Percentiles rank a stretch among this genome's conserved stretches.
phyloP scores from a whole-genome alignment of 2,113 vertebrate genomes.

The Glaucidium brasilianum region DNA sequence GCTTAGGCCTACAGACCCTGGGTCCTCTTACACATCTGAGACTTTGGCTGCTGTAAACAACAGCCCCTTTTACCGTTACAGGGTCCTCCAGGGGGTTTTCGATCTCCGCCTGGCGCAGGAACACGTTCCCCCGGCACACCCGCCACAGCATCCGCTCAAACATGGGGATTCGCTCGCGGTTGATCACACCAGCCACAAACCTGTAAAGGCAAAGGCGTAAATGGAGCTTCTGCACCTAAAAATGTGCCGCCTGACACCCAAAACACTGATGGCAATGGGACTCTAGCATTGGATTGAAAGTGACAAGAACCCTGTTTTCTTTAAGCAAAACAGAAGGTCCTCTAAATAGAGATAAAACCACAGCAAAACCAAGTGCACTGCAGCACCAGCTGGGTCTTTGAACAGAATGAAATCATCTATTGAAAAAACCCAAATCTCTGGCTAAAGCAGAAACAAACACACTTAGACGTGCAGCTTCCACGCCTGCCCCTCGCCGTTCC shows the following conservation, averaged over 20 bases:
- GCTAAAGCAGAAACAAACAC: neutral
- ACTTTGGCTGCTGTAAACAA: neutral
- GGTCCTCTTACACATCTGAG: neutral
- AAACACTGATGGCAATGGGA: accelerated
- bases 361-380: neutral
- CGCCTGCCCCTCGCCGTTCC: neutral
- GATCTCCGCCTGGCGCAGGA: slow-evolving; percentile 93
- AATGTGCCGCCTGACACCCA: neutral
- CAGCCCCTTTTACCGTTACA: slow-evolving; percentile 75
- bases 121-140: slow-evolving; percentile 96
- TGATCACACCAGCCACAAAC: slow-evolving; percentile 96
- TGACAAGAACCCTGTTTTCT: neutral
- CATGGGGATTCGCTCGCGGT: slow-evolving; percentile 91
- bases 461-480: neutral
- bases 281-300: accelerated
- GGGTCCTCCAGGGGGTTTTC: slow-evolving; percentile 96
- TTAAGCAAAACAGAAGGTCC: neutral
- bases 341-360: accelerated
- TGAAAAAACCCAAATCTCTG: neutral
- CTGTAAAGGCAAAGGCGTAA: slow-evolving; percentile 57
- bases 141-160: slow-evolving; percentile 99
- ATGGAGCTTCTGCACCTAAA: accelerated
- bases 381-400: neutral
- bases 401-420: accelerated
- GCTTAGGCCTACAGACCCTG: accelerated